A percentile compares a stretch with the other conserved stretches of the same genome.
phyloP scores from a whole-genome alignment of 2,797 vertebrate species.

The Sebastes elongatus region DNA sequence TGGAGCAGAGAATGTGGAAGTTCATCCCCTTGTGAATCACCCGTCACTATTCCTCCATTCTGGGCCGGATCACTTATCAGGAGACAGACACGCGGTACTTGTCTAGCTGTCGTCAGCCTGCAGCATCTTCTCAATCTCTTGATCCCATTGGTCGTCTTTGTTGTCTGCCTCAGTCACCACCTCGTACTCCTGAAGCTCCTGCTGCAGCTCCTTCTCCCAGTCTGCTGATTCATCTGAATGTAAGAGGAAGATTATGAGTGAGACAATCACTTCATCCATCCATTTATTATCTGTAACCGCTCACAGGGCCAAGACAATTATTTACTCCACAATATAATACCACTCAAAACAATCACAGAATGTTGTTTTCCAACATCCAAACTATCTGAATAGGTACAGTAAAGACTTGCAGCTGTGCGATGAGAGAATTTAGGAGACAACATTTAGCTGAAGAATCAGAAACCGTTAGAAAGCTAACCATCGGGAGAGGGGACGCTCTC shows the following conservation, averaged over 20 bases:
- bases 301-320: too few species aligned
- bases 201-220: conserved; percentile 95
- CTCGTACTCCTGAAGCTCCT: conserved; percentile 95
- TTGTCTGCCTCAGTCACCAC: conserved; percentile 90
- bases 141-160: conserved; percentile 93
- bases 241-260: not conserved
- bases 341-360: not conserved
- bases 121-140: conserved; percentile 95
- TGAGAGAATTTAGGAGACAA: not conserved
- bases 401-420: not conserved
- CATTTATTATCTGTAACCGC: too few species aligned
- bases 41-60: not conserved
- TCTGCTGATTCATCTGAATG: conserved; percentile 84
- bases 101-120: conserved; percentile 83
- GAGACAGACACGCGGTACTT: rapidly evolving
- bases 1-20: not conserved
- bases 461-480: conserved; percentile 73
- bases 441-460: not conserved
- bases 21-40: conserved; percentile 8
- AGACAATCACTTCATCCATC: not conserved
- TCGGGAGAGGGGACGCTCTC: conserved; percentile 79
- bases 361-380: not conserved
- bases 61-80: not conserved
- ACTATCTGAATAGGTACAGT: not conserved
- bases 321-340: not conserved